These are phyloP conservation scores for Porphyrio hochstetteri DNA, from an alignment of 2,113 vertebrate genomes.

Conservation along the genomic window DNA sequence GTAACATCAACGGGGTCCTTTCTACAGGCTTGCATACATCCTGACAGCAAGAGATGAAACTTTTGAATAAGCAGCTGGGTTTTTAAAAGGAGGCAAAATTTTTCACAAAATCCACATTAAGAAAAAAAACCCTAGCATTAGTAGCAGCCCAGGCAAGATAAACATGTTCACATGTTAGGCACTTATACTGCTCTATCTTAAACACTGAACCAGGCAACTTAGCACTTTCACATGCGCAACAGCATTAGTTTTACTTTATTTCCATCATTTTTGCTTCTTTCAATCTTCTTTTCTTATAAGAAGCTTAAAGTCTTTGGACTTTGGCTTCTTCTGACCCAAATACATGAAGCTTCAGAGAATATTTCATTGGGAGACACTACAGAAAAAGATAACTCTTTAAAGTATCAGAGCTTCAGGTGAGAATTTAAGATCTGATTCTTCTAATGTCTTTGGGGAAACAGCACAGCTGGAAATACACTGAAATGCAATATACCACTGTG, in stretches of 20 bases:
- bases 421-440: neutral
- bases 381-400: neutral
- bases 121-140: neutral
- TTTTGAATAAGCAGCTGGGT: neutral
- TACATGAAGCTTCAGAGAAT: neutral
- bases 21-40: neutral
- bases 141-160: neutral
- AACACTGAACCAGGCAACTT: neutral
- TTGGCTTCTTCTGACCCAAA: neutral
- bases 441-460: neutral
- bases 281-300: neutral
- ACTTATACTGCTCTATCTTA: neutral
- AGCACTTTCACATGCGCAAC: neutral
- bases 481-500: neutral
- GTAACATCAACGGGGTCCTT: neutral
- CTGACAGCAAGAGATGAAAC: neutral
- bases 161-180: neutral
- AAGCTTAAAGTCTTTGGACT: slow-evolving; percentile 8
- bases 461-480: neutral
- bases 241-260: neutral
- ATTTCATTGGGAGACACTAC: neutral
- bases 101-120: neutral
- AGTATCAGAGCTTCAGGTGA: neutral
- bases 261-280: neutral
- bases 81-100: neutral